These are phyloP conservation scores for Arctia plantaginis DNA, from an alignment of 2,888 invertebrate genomes.

Conservation along the genomic window DNA sequence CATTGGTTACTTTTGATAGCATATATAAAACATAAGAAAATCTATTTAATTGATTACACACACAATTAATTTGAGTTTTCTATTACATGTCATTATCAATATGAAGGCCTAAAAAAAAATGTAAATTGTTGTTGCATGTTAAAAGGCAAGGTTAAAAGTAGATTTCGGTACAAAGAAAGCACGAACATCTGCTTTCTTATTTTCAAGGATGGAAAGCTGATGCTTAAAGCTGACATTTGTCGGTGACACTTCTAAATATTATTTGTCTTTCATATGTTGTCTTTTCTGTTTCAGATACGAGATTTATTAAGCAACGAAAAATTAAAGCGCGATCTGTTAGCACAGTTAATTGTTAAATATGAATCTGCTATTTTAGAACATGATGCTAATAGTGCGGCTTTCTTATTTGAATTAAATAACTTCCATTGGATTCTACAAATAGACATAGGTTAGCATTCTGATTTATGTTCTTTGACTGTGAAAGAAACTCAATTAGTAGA, in stretches of 20 bases:
- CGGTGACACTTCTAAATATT: not conserved
- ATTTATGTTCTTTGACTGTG: not conserved
- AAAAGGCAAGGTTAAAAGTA: no score
- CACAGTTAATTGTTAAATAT: constrained; percentile 81
- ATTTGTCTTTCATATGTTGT: not conserved
- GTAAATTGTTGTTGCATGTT: no score
- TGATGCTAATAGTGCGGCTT: constrained; percentile 82
- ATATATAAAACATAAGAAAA: no score
- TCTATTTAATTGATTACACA: no score
- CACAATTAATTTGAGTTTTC: no score
- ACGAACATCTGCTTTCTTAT: not conserved
- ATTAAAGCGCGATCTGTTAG: constrained; percentile 76
- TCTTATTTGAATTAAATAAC: constrained; percentile 88
- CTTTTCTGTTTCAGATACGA: constrained; percentile 66
- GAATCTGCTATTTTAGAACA: constrained; percentile 83
- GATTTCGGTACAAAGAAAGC: not conserved
- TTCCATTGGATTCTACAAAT: constrained; percentile 88
- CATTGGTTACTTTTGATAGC: no score
- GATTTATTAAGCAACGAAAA: constrained; percentile 79
- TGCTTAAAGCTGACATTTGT: no score
- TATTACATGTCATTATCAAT: no score
- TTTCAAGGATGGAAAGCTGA: no score
- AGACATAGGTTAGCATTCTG: constrained; percentile 75
- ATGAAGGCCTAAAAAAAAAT: no score
- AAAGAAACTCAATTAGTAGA: not conserved